Evolutionary conservation across 2,113 vertebrate species (phyloP).

Genomic region (Paramisgurnus dabryanus): DNA sequence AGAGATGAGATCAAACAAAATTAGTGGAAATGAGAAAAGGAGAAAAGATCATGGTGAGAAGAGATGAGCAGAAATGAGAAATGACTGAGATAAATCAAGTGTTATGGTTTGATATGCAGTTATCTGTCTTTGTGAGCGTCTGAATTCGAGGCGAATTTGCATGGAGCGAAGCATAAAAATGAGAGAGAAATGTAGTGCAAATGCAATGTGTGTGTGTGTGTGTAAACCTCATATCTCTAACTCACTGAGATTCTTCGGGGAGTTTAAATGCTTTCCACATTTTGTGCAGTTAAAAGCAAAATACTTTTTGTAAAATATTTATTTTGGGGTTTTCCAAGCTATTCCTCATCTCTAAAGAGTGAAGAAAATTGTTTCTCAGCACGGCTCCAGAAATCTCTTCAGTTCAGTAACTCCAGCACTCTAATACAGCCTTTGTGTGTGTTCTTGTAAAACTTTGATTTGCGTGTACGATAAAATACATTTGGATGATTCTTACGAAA

Average conservation of each 20-base stretch:
- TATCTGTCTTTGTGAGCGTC: neutral
- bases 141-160: no score
- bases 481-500: no score
- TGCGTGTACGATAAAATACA: neutral
- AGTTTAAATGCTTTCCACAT: conserved; percentile 27
- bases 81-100: no score
- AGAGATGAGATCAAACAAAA: neutral
- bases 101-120: no score
- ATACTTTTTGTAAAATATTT: conserved; percentile 39
- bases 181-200: neutral
- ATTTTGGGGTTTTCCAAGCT: conserved; percentile 11
- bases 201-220: neutral
- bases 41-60: neutral
- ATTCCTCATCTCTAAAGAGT: conserved; percentile 9
- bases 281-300: conserved; percentile 32
- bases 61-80: neutral
- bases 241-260: conserved; percentile 8
- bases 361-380: conserved; percentile 23
- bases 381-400: conserved; percentile 4
- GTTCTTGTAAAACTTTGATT: neutral
- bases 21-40: neutral
- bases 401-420: neutral
- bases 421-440: neutral
- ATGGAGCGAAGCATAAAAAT: neutral
- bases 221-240: conserved; percentile 15